Evolutionary conservation across 2,888 invertebrate species (phyloP).

Genomic region (Aporophyla lueneburgensis): DNA sequence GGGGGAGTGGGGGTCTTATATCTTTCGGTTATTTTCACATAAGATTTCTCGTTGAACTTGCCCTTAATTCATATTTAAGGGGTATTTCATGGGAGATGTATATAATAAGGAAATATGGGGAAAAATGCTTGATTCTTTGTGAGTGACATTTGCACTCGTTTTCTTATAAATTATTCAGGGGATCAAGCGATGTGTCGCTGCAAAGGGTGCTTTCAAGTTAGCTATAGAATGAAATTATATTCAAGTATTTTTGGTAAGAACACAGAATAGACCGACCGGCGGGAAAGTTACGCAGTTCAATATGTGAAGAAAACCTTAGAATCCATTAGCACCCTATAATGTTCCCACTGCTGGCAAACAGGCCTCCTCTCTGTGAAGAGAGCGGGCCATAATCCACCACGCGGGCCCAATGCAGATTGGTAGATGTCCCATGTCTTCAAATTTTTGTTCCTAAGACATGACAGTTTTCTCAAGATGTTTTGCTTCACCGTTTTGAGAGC

Average conservation of each 20-base stretch:
- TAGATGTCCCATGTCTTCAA: too few relatives aligned
- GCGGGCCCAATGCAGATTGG: too few relatives aligned
- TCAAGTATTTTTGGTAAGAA: not conserved
- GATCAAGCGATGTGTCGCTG: not conserved
- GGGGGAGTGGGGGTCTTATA: slow-evolving; percentile 15
- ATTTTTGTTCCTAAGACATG: too few relatives aligned
- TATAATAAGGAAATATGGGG: slow-evolving; percentile 39
- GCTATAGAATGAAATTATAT: not conserved
- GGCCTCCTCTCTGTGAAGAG: too few relatives aligned
- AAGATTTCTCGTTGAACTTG: slow-evolving; percentile 48
- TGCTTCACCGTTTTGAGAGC: too few relatives aligned
- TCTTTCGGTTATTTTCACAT: slow-evolving; percentile 36
- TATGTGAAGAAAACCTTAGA: not conserved
- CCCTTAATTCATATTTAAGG: slow-evolving; percentile 56
- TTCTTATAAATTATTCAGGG: slow-evolving; percentile 21
- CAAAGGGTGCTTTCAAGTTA: not conserved
- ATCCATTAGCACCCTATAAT: too few relatives aligned
- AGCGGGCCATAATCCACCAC: too few relatives aligned
- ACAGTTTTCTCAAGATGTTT: too few relatives aligned
- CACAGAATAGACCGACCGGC: not conserved
- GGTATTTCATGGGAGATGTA: slow-evolving; percentile 22
- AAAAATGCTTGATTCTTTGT: slow-evolving; percentile 1
- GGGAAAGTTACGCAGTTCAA: not conserved
- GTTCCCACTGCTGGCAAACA: too few relatives aligned
- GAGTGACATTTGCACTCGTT: not conserved